Base-by-base conservation (phyloP, 2,113 vertebrate genomes). In the Tichodroma muraria region DNA sequence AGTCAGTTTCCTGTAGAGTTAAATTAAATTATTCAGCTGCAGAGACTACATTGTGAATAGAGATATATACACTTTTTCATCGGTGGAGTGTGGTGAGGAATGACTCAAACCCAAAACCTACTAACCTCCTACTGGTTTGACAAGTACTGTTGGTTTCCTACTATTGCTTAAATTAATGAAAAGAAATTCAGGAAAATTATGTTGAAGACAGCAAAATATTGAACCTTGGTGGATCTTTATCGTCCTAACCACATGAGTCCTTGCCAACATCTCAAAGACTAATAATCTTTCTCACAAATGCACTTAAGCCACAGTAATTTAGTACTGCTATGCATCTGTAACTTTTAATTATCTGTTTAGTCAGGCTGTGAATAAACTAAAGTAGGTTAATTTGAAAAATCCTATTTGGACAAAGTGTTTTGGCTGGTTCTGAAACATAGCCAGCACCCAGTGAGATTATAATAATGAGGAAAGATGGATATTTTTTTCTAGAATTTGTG, bases 281-380 rank as follows among this genome's bases (percentile, higher is more conserved):
- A 94, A 87, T 88, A 93, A 84, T 88, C 66, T 79, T 90, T 82
- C 63, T 75, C 57, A 95, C 25, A 94, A 93, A 97, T 90, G 85
- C 56, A 92, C 88, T 91, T 83, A 92, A 93, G 70, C 64, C 93
- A 33, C 82, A 92, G 75, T 94, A 88, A 97, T 97, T 97, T 97
- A 93, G 66, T 52, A 89, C 24, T 54, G 78, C 82, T 94, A 83
- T 97, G 86, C 88, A 91, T 89, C 95, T 97, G 86, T 92, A 96
- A 94, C 77, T 97, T 98, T 97, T 97, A 97, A 97, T 97, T 97
- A 97, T 96, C 91, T 97, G 44, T 97, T 96, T 96, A 97, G 97
- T 97, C 95, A 97, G 96, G 44, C 88, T 94, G 78, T 94, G 95
- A 95, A 97, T 95, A 97, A 97, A 96, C 78, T 89, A 92, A 97